Evolutionary conservation across 2,797 vertebrate species (phyloP), one percentile per base, ranked within the genome.

Genomic region (Novumbra hubbsi): DNA sequence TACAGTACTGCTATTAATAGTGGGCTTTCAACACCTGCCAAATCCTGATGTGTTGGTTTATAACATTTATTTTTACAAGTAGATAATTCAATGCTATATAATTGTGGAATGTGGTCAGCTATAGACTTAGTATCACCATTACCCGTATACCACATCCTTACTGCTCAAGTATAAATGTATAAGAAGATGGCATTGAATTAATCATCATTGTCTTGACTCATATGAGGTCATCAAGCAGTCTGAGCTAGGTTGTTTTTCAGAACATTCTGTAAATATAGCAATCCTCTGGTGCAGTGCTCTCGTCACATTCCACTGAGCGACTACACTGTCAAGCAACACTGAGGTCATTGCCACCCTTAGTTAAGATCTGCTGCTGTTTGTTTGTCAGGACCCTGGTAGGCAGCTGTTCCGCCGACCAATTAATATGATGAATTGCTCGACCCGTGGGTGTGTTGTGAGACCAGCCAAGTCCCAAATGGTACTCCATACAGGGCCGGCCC

Each of bases 361-460:
- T 71, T 15, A 55, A 74, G 55, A 71, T 72, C 12, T 32, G 8
- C 34, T 57, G 41, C 55, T 81, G 68, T 76, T 73, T 68, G 63
- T 52, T 52, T 76, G 57, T 72, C 66, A 48, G 30, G 41, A 45
- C 41, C 41, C 41, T 45, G 41, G 41, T 45, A 45, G 41, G 2
- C 6, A 12, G 41, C 28, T 52, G 75, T 65, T 55, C 30, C 60
- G 5, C 3, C 69, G 76, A 73, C 48, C 72, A 63, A 72, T 75
- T 71, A 57, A 71, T 72, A 70, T 79, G 81, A 80, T 77, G 73
- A 77, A 78, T 74, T 64, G 78, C 21, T 76, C 50, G 72, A 71
- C 27, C 72, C 71, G 68, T 49, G 32, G 63, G 74, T 52, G 50
- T 49, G 63, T 68, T 75, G 77, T 34, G 70, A 78, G 72, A 76